Evolutionary conservation across 2,797 vertebrate species (phyloP), one percentile per base, ranked within the genome.

Genomic region (Tachyglossus aculeatus): DNA sequence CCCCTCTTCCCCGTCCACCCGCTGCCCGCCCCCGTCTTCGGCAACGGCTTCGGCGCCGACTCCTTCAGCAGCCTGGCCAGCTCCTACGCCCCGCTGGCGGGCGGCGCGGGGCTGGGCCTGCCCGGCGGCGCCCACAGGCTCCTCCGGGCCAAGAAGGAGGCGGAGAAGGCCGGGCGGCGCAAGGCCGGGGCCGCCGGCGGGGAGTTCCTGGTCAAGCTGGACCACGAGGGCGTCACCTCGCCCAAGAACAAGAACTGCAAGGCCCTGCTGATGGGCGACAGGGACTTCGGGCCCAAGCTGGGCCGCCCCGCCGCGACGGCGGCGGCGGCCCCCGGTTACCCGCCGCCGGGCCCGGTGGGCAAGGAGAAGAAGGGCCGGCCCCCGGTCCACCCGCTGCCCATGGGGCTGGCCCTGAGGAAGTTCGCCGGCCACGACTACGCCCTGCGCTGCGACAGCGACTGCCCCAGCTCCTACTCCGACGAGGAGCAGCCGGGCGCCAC

Each of bases 211-310:
- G 96, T 99, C 65, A 98, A 99, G 88, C 94, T 99, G 59, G 98
- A 99, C 92, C 98, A 98, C 1, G 97, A 99, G 83, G 97, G 98
- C 3, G 97, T 99, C 80, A 99, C 95, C 1, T 98, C 97, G n/a
- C 98, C 98, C 27, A 99, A 99, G 87, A 98, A 96, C 37, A 99
- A 98, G 89, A 96, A 94, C 56, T 89, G 96, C 87, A 98, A 97
- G 77, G 96, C 97, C 1, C 85, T 99, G 85, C 93, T 97, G 27
- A 79, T 95, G 86, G 91, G 90, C 0, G 92, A 94, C 60, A 96
- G 96, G 81, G 93, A 90, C 68, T 91, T 92, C 0, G 91, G 91
- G 64, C 71, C 89, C 71, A 89, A 94, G 60, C 78, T 93, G 43
- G 90, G 84, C 31, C 80, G 90, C 39, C 87, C 92, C 0, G 76